Evolutionary conservation across 2,888 invertebrate genomes (phyloP).

Genomic region (Tetragnatha montana): DNA sequence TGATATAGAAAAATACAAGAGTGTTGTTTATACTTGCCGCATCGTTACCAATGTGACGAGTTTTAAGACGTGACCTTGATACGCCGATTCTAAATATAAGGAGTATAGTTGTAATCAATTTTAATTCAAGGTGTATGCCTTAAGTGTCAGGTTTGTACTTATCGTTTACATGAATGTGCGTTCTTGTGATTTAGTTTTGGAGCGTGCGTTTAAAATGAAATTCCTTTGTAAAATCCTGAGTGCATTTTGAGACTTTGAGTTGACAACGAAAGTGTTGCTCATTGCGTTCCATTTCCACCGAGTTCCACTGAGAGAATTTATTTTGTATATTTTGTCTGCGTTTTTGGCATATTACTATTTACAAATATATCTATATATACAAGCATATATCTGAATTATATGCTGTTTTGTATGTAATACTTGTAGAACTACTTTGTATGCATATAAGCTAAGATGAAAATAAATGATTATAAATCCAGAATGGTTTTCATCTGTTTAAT

Average conservation of each 20-base stretch:
- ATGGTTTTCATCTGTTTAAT: neutral
- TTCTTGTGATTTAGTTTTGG: too few relatives aligned
- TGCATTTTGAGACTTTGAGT: slow-evolving; percentile 15
- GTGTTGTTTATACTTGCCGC: too few relatives aligned
- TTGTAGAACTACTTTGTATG: slow-evolving; percentile 67
- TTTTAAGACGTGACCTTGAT: too few relatives aligned
- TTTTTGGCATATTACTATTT: slow-evolving; percentile 52
- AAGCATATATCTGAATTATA: slow-evolving; percentile 45
- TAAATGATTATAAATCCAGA: slow-evolving; percentile 27
- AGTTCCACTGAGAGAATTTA: slow-evolving; percentile 46
- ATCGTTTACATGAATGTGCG: too few relatives aligned
- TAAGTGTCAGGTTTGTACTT: too few relatives aligned
- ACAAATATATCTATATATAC: slow-evolving; percentile 52
- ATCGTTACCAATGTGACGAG: too few relatives aligned
- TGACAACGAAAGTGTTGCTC: slow-evolving; percentile 51
- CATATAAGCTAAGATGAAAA: slow-evolving; percentile 51
- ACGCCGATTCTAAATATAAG: too few relatives aligned
- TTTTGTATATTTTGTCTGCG: slow-evolving; percentile 65
- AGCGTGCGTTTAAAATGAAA: neutral
- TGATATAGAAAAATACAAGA: too few relatives aligned
- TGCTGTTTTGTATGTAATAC: slow-evolving; percentile 68
- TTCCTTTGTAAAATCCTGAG: neutral
- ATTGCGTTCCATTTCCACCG: slow-evolving; percentile 44
- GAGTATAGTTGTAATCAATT: too few relatives aligned
- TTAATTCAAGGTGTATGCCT: too few relatives aligned